Percentiles rank a stretch among this genome's conserved stretches.
Evolutionary conservation across 2,888 invertebrate genomes (phyloP).

Genomic region (Sympetrum striolatum): DNA sequence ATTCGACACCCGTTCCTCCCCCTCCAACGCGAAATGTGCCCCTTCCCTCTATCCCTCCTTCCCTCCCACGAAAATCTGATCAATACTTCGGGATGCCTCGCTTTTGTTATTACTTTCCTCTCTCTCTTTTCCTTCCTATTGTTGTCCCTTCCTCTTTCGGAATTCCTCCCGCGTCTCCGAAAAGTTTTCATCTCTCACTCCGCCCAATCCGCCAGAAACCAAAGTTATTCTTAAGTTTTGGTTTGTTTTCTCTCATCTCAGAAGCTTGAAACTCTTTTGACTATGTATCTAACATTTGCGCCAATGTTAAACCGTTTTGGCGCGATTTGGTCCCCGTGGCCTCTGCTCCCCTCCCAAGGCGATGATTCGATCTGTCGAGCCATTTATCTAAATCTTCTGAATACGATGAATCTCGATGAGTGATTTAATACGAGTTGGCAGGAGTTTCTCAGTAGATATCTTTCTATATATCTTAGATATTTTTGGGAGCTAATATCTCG

Average conservation of each 20-base stretch:
- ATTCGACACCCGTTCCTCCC: not conserved
- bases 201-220: not conserved
- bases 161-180: not conserved
- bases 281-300: not conserved
- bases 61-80: not conserved
- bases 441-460: no score
- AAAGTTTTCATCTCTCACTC: not conserved
- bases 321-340: no score
- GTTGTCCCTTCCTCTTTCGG: not conserved
- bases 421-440: no score
- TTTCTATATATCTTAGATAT: no score
- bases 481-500: no score
- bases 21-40: not conserved
- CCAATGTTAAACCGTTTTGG: not conserved
- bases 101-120: not conserved
- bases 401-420: no score
- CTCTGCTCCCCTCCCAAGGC: no score
- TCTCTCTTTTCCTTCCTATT: not conserved
- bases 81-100: not conserved
- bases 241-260: not conserved
- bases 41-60: no score
- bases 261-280: not conserved
- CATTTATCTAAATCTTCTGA: no score
- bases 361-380: no score
- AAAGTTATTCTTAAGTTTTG: not conserved